Evolutionary conservation across 1,140 invertebrate species (phyloP).

Genomic region (Phymastichus coffea): DNA sequence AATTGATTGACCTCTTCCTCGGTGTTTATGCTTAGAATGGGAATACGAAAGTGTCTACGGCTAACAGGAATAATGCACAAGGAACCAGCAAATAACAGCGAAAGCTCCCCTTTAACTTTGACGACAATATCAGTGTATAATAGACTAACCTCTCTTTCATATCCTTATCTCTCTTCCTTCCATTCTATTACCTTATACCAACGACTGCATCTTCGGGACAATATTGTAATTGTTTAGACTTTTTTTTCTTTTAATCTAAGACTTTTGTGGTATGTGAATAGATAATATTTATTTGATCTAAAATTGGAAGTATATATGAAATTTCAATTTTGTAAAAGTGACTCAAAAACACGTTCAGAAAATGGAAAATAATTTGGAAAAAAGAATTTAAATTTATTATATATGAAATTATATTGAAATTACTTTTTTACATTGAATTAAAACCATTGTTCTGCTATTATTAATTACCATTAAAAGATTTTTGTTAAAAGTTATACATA

Average conservation of each 20-base stretch:
- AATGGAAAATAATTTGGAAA: not conserved
- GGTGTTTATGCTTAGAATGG: not conserved
- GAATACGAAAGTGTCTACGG: too few relatives aligned
- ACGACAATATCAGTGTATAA: not conserved
- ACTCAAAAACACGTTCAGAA: too few relatives aligned
- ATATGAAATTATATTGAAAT: too few relatives aligned
- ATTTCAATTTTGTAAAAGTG: too few relatives aligned
- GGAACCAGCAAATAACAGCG: not conserved
- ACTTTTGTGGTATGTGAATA: too few relatives aligned
- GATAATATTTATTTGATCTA: too few relatives aligned
- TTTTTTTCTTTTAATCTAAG: slow-evolving; percentile 1
- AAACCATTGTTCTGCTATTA: too few relatives aligned
- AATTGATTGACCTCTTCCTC: not conserved
- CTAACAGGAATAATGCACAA: not conserved
- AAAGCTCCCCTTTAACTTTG: not conserved
- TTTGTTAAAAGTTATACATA: too few relatives aligned
- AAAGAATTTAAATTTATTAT: not conserved
- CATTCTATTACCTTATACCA: not conserved
- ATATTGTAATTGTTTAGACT: slow-evolving; percentile 1
- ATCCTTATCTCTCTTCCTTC: not conserved
- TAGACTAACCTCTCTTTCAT: too few relatives aligned
- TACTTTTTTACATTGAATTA: too few relatives aligned
- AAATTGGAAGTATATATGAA: too few relatives aligned
- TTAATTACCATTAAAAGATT: too few relatives aligned
- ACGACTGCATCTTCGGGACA: not conserved